A percentile compares a stretch with the other conserved stretches of the same genome.
Conservation (phyloP, 2,888 invertebrate genomes). For the Thalpophila matura region DNA sequence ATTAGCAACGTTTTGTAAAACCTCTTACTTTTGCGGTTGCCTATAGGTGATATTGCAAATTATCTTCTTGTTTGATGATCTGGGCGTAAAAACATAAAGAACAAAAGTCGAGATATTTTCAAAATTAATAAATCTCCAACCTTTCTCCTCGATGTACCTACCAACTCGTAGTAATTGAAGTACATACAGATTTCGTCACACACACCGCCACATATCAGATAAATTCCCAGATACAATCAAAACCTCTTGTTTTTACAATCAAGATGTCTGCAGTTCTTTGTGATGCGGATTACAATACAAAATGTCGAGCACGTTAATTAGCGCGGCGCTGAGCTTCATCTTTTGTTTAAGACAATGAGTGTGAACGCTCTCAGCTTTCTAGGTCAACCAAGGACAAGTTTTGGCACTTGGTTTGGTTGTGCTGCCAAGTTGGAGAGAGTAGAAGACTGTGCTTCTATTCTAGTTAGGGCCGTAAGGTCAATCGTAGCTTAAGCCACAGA, state of each 20-base stretch:
- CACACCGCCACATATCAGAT: constrained; percentile 6
- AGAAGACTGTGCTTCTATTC: not conserved
- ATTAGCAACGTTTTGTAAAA: too few species aligned
- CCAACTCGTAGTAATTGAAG: too few species aligned
- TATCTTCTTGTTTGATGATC: too few species aligned
- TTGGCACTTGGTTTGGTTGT: constrained; percentile 17
- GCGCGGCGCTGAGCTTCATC: constrained; percentile 38
- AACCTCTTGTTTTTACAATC: constrained; percentile 19
- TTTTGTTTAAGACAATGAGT: constrained; percentile 59
- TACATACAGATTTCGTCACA: not conserved
- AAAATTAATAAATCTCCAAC: too few species aligned
- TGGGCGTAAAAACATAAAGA: too few species aligned
- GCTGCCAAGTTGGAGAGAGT: constrained; percentile 3
- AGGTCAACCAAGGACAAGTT: constrained; percentile 50
- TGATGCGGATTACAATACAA: constrained; percentile 41
- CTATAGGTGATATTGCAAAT: too few species aligned
- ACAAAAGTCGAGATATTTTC: too few species aligned
- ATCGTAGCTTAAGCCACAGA: too few species aligned
- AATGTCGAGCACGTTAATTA: constrained; percentile 51
- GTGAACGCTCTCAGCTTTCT: constrained; percentile 46
- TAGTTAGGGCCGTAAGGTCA: too few species aligned
- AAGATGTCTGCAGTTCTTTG: constrained; percentile 29
- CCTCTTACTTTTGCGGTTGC: too few species aligned
- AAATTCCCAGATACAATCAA: constrained; percentile 32
- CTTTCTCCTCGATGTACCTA: too few species aligned